These are phyloP conservation scores for Meghimatium bilineatum DNA, from an alignment of 2,888 invertebrate genomes.

Conservation along the genomic window DNA sequence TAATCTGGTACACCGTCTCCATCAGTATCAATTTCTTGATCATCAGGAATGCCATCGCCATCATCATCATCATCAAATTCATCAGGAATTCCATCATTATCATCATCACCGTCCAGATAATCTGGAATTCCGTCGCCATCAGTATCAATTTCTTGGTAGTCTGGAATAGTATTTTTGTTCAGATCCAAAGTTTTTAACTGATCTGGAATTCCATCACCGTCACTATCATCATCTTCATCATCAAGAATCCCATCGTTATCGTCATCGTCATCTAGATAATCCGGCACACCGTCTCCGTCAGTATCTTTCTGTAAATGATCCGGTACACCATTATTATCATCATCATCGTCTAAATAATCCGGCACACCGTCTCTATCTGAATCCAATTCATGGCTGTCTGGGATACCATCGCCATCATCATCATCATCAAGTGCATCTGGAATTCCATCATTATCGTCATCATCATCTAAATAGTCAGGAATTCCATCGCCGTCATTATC, in stretches of 20 bases:
- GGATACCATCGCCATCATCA: slow-evolving; percentile 64
- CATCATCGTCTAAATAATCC: slow-evolving; percentile 65
- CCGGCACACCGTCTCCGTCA: slow-evolving; percentile 67
- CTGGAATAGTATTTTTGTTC: slow-evolving; percentile 67
- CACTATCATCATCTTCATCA: slow-evolving; percentile 59
- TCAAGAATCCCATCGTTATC: slow-evolving; percentile 71
- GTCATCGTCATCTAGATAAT: slow-evolving; percentile 60
- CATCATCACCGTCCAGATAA: slow-evolving; percentile 62
- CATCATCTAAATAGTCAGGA: slow-evolving; percentile 66
- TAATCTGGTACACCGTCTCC: slow-evolving; percentile 65
- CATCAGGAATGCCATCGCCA: slow-evolving; percentile 67
- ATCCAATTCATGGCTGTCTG: slow-evolving; percentile 60
- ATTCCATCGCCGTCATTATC: slow-evolving; percentile 72
- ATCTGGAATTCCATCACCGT: slow-evolving; percentile 69
- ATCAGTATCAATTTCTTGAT: slow-evolving; percentile 62
- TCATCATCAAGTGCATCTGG: slow-evolving; percentile 65
- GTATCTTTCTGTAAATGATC: slow-evolving; percentile 55
- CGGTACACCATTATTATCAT: slow-evolving; percentile 67
- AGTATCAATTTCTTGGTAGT: slow-evolving; percentile 56
- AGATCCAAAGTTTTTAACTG: slow-evolving; percentile 58
- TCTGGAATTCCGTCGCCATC: slow-evolving; percentile 72
- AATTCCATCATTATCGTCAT: slow-evolving; percentile 69
- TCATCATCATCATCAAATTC: slow-evolving; percentile 64
- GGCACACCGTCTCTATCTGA: slow-evolving; percentile 71
- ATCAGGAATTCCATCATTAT: slow-evolving; percentile 72